Evolutionary conservation across 2,888 invertebrate species (phyloP), one percentile per base, ranked within the genome.

Genomic region (Dolichomitus sp.): DNA sequence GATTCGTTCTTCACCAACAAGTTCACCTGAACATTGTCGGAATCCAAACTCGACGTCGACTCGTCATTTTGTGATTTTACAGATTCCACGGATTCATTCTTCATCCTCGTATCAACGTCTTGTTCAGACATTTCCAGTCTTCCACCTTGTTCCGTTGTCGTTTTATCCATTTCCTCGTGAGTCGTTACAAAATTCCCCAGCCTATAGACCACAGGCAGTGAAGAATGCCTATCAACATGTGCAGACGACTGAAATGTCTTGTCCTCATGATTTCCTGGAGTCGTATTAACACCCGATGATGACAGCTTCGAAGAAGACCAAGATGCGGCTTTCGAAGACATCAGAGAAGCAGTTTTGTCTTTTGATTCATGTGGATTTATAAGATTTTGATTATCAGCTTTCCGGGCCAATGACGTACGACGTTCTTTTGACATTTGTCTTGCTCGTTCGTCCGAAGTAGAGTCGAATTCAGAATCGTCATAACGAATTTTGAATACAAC

Each of bases 401-500:
- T 48, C 1, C 4, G 14, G 42, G 17, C 5, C 14, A 27, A n/a
- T 17, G 33, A 30, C 59, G 37, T 0, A 2, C 30, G 1, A 59
- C 17, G 33, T 48, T 61, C 75, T 33, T 37, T 75, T n/a, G 68
- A 74, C 33, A 72, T n/a, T 30, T 54, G 45, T 19, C 54, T 72
- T 23, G 48, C 57, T 40, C 73, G 84, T 42, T 93, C 92, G 33
- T 90, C 88, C 7, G 91, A 91, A 19, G 80, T 82, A 2, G 91
- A 91, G 17, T 93, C 93, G 73, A 92, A 90, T 19, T 92, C 92
- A 3, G 92, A 90, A 59, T 93, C 93, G 76, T 93, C 92, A 83
- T 91, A 91, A 5, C 91, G 87, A 19, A 93, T 92, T 79, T 91
- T 91, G 82, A 93, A 93, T n/a, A 93, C 87, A 66, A 93, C 91